Base-by-base conservation (phyloP, 2,797 vertebrate species). In the Poeciliopsis infans region DNA sequence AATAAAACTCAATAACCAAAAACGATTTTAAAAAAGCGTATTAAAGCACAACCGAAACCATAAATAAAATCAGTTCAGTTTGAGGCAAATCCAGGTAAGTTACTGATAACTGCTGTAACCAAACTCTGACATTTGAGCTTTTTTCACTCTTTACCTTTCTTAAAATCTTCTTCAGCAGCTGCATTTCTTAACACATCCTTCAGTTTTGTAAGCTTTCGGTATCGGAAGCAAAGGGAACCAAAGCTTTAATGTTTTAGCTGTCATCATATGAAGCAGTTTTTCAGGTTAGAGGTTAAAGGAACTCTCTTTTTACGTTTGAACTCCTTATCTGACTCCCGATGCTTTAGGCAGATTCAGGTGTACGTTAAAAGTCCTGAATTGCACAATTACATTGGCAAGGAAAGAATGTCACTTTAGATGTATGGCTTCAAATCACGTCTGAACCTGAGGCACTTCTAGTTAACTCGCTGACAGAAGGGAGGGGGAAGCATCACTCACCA, bases 271-370 rank as follows among this genome's bases (percentile, higher is more conserved):
- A 72, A 70, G 51, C 64, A 49, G 70, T 81, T 73, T 84, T 84
- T 83, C 55, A 80, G 46, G 31, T 45, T 46, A 72, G 71, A 85
- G 76, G 77, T 82, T 49, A 79, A 79, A 81, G 51, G 74, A 77
- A 85, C 79, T 46, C 78, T 79, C 51, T 10, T 53, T 86, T 75
- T 81, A 85, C 83, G 77, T 76, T 72, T 81, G 73, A 91, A 79
- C 69, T 82, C 80, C 75, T 93, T 92, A 92, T 92, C 89, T 89
- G 77, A 82, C 74, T 66, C 92, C 93, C 82, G 78, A 13, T 75
- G 87, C 94, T 93, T 61, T 12, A 84, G 92, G 95, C 94, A 78
- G 75, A 89, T 86, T 90, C 87, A 80, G 84, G 86, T 90, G 83
- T 75, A 85, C 46, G 70, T 82, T 80, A 84, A 93, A 69, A 87